Evolutionary conservation across 2,113 vertebrate genomes (phyloP), one percentile per base, ranked within the genome.

Genomic region (Scomber colias): DNA sequence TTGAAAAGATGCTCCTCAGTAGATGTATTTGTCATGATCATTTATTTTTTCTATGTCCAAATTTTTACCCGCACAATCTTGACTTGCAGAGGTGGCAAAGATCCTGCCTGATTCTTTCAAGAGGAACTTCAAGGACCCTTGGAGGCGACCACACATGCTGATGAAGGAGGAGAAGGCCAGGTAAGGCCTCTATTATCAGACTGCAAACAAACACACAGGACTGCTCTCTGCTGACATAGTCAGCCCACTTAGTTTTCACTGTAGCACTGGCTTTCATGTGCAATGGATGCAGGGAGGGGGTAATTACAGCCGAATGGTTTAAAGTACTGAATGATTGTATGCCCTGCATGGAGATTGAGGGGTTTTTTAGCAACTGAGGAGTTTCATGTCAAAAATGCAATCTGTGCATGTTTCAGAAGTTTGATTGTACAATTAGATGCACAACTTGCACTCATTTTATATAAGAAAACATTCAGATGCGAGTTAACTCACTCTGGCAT

Each of bases 51-150:
- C 51, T 0, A 59, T 71, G 17, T 60, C n/a, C n/a, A 19, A 46
- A 12, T n/a, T 46, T 64, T 48, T 7, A 53, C 48, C 50, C 24
- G 3, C 6, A 15, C 24, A 14, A 61, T 19, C 50, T 70, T 35
- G 77, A 80, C 83, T 80, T 78, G 40, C 87, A 96, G 96, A 96
- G 69, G 96, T 97, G 81, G 96, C 96, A 85, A 96, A 95, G 90
- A 95, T 97, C 65, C 55, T 97, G 67, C 96, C 96, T 2, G 91
- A 86, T 71, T 95, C 93, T 83, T 97, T 95, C 91, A 95, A 95
- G 90, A 92, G 88, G 92, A 95, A 94, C 93, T 95, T 95, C 84
- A 95, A 95, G 88, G 96, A 96, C 87, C 94, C 95, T 12, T 96
- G 96, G 96, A 90, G 84, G 71, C 93, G 96, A 90, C 93, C 95